phyloP scores from a whole-genome alignment of 2,797 vertebrate species.

The Macropodus opercularis region DNA sequence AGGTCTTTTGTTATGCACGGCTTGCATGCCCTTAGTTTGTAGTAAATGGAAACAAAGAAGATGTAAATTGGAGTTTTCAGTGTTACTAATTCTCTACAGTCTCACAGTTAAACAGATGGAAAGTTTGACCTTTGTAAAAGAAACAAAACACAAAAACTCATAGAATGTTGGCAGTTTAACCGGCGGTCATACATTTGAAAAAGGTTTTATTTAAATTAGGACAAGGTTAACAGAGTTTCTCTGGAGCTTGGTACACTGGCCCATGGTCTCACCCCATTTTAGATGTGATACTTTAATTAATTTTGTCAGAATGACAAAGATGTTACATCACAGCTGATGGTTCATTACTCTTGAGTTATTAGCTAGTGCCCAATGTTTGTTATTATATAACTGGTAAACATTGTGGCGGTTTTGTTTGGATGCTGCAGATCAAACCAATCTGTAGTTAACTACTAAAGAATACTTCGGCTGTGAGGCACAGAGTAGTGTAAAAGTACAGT shows the following conservation, averaged over 20 bases:
- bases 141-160: background rate
- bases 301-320: constrained; percentile 48
- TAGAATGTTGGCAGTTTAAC: background rate
- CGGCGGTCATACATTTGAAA: constrained; percentile 6
- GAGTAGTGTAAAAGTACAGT: background rate
- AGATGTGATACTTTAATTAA: constrained; percentile 53
- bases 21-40: background rate
- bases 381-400: constrained; percentile 61
- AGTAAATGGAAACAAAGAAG: background rate
- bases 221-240: constrained; percentile 35
- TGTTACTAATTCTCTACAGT: background rate
- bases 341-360: constrained; percentile 68
- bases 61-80: background rate
- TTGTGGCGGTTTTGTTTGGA: constrained; percentile 1
- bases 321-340: constrained; percentile 70
- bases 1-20: background rate
- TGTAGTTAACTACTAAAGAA: background rate
- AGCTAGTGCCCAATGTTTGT: constrained; percentile 16
- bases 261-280: constrained; percentile 19
- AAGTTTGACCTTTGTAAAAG: background rate
- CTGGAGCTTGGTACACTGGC: constrained; percentile 22
- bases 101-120: background rate
- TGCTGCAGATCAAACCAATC: background rate
- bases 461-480: background rate
- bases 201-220: constrained; percentile 13